phyloP scores from a whole-genome alignment of 2,113 vertebrate genomes.

The Picathartes gymnocephalus region DNA sequence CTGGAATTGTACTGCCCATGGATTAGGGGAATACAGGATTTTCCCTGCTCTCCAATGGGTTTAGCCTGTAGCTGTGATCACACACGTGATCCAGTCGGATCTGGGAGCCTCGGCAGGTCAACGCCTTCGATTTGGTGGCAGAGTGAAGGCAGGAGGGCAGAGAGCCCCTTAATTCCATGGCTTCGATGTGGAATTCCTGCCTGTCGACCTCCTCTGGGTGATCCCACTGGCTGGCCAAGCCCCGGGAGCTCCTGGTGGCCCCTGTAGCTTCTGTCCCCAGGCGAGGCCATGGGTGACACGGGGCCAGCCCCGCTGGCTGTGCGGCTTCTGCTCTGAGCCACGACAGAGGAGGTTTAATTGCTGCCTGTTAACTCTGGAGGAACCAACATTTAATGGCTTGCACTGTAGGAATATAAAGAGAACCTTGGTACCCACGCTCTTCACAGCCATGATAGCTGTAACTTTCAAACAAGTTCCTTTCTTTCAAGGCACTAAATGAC shows the following conservation, averaged over 20 bases:
- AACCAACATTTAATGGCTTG: neutral
- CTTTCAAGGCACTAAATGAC: neutral
- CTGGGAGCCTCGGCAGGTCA: neutral
- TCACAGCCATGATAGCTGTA: neutral
- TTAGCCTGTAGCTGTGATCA: neutral
- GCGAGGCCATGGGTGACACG: neutral
- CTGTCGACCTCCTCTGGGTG: neutral
- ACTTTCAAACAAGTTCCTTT: neutral
- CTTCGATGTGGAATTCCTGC: neutral
- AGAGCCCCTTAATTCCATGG: neutral
- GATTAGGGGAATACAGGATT: neutral
- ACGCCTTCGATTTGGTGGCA: neutral
- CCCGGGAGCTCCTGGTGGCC: neutral
- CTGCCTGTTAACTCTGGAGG: neutral
- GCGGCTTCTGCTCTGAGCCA: neutral
- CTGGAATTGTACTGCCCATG: neutral
- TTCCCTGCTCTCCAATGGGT: neutral
- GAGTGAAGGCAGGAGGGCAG: neutral
- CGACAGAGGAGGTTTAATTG: neutral
- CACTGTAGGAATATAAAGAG: neutral
- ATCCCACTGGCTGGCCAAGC: neutral
- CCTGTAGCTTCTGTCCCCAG: neutral
- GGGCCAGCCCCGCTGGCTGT: neutral
- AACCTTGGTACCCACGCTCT: fast-evolving
- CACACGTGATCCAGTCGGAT: too few species aligned